Evolutionary conservation across 2,888 invertebrate species (phyloP), one percentile per base, ranked within the genome.

Genomic region (Dascillus cervinus): DNA sequence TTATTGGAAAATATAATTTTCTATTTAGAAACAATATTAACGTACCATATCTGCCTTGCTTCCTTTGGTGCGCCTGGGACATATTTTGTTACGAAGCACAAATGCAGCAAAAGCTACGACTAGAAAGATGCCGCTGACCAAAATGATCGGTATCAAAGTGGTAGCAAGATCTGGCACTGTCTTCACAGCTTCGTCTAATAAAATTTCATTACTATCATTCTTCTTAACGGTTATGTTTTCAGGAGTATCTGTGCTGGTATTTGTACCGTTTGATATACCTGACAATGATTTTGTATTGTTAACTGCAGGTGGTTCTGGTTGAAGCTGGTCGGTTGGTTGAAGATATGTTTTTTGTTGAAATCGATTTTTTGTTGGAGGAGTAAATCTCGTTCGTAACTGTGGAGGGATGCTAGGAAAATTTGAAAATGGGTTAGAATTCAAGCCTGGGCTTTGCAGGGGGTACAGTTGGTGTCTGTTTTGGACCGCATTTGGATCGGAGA

Each of bases 31-130:
- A n/a, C n/a, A n/a, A n/a, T n/a, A n/a, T n/a, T 12, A 19, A 65
- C 66, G 71, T 52, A 83, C 84, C 77, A 83, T 79, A 53, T 85
- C 84, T 48, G 83, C 81, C 56, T 83, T 83, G 42, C 71, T 71
- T 14, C 71, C 72, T 50, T 79, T 81, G n/a, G 72, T 65, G 53
- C 77, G 75, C 22, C 72, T 72, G 20, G 68, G 59, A 50, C 77
- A 79, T 37, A 84, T 74, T 51, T 77, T 82, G 54, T 75, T 80
- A 47, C 83, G 77, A 44, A 83, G 78, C 32, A 84, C 72, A 49
- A 82, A 72, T 9, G 78, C 73, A 2, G 81, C 73, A 23, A 73
- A 70, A 11, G 77, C 79, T 3, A 80, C 75, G 11, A 79, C 74
- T 3, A 82, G 61, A 35, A 86, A 75, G 26, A 88, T 67, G 3